Conservation (phyloP, 2,113 vertebrate genomes). For the Jacana jacana region DNA sequence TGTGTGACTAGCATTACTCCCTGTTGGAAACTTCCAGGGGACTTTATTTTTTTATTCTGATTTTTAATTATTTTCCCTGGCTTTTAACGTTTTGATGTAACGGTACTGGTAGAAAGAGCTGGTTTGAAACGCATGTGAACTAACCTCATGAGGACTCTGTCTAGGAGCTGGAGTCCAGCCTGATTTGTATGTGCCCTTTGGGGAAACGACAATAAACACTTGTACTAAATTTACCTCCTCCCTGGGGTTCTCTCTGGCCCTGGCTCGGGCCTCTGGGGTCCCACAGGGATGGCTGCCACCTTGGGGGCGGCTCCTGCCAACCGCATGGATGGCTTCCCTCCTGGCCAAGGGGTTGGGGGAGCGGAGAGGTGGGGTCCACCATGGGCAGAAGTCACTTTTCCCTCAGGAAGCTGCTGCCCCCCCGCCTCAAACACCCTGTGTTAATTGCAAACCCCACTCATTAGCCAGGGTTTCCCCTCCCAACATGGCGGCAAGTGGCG, state of each 20-base stretch:
- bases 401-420: background rate
- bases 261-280: background rate
- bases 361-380: background rate
- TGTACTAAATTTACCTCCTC: constrained; percentile 48
- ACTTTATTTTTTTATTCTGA: background rate
- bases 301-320: background rate
- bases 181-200: constrained; percentile 5
- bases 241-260: rapidly evolving
- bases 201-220: constrained; percentile 68
- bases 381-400: background rate
- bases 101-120: constrained; percentile 14
- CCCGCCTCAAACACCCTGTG: background rate
- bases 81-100: constrained; percentile 37
- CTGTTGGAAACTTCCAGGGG: background rate
- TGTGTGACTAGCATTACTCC: background rate
- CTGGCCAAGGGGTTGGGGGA: background rate
- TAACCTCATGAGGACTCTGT: background rate
- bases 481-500: background rate
- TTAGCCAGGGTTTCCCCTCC: background rate
- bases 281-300: background rate
- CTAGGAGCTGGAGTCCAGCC: background rate
- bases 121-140: constrained; percentile 66
- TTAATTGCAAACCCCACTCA: background rate
- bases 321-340: background rate
- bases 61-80: background rate